These are phyloP conservation scores for Albula glossodonta DNA, from an alignment of 2,113 vertebrate genomes.

Conservation along the genomic window DNA sequence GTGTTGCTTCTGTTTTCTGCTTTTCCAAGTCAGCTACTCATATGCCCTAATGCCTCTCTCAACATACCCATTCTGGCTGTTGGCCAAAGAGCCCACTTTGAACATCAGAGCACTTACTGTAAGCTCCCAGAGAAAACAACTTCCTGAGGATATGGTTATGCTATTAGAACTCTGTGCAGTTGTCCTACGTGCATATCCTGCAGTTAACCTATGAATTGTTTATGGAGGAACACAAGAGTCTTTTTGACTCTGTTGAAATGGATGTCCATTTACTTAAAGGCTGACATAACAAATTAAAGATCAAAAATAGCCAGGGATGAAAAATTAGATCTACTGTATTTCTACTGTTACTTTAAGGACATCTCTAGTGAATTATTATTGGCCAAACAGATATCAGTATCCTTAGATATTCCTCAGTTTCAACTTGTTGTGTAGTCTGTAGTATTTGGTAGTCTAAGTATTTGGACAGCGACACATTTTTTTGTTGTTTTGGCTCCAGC, in stretches of 20 bases:
- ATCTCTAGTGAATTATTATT: neutral
- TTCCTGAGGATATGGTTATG: constrained; percentile 56
- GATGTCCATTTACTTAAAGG: neutral
- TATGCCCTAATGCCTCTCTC: neutral
- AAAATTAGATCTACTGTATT: neutral
- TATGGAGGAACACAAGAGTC: neutral
- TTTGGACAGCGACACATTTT: no score
- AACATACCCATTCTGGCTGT: constrained; percentile 3
- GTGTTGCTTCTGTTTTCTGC: neutral
- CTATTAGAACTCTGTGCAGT: constrained; percentile 12
- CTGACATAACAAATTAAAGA: neutral
- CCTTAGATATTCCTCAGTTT: neutral
- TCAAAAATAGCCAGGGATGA: no score
- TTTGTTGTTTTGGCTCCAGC: no score
- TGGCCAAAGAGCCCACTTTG: constrained; percentile 36
- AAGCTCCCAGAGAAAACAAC: constrained; percentile 40
- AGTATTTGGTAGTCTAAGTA: no score
- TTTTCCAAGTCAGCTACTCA: neutral
- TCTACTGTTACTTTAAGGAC: neutral
- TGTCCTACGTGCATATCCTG: neutral
- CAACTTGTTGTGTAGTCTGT: no score
- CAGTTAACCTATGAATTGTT: neutral
- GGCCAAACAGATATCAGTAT: neutral
- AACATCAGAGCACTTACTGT: constrained; percentile 35
- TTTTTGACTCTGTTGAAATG: neutral